Evolutionary conservation across 2,113 vertebrate species (phyloP).

Genomic region (Otis tarda): DNA sequence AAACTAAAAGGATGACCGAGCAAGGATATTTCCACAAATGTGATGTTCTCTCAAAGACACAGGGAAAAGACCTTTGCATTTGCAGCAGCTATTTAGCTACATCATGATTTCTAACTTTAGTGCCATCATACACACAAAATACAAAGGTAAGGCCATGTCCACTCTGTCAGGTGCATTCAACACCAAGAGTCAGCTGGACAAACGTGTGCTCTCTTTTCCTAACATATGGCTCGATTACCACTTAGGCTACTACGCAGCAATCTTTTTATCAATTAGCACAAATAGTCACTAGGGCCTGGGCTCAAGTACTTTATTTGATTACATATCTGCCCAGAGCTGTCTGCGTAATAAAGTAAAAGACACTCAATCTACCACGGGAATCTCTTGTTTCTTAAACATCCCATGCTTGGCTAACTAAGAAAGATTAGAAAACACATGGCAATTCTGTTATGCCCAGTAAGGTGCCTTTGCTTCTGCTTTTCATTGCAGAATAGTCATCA

Average conservation of each 20-base stretch:
- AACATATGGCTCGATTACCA: not conserved
- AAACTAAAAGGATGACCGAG: not conserved
- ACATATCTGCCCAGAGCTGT: not conserved
- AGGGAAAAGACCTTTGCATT: not conserved
- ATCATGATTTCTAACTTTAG: not conserved
- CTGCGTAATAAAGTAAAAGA: not conserved
- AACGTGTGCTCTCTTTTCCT: accelerated
- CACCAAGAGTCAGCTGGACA: not conserved
- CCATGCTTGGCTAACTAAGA: not conserved
- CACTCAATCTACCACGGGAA: not conserved
- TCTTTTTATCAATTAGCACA: not conserved
- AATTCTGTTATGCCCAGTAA: not conserved
- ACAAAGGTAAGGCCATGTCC: not conserved
- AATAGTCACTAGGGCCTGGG: not conserved
- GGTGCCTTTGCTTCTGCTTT: not conserved
- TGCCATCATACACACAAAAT: not conserved
- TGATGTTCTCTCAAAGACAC: not conserved
- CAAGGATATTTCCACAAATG: not conserved
- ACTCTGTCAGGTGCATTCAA: not conserved
- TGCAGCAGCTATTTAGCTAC: not conserved
- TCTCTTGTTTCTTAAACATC: not conserved
- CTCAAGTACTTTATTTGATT: not conserved
- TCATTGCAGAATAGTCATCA: not conserved
- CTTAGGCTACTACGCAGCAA: not conserved
- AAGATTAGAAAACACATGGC: not conserved